Base-by-base conservation (phyloP, 2,113 vertebrate species). In the Cinclus cinclus region DNA sequence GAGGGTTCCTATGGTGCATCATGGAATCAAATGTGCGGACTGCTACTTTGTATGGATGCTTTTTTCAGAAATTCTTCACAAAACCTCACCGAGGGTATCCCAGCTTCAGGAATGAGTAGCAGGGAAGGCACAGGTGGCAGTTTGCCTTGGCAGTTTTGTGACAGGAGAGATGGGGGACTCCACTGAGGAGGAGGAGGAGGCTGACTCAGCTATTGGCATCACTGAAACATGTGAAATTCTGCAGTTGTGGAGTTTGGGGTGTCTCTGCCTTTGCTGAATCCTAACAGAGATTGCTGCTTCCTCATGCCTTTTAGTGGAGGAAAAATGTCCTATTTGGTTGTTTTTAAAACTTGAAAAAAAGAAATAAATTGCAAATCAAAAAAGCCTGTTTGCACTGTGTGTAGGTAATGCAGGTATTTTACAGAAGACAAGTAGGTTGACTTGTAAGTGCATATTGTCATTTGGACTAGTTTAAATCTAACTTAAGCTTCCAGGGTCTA, bases 11-110 rank as follows among this genome's bases (percentile, higher is more conserved):
- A 23, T 44, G 65, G 35, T 8, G 10, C 44, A 6, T 33, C 30
- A 7, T 7, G 47, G 63, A 82, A 70, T 46, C 0, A 0, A 28
- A 46, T 13, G 12, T 79, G 50, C 42, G 53, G 24, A 8, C 41
- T 78, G 56, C 27, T 37, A 10, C 78, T 65, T 55, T 21, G 19
- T 65, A 37, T 14, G 55, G 80, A 20, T 62, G 24, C 17, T 46
- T 22, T 87, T 84, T 55, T 39, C 53, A 69, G 39, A 42, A 25
- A 10, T 28, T 68, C 62, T 35, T 16, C 64, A 6, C 37, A 9
- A 20, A 73, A 37, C 8, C 52, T 69, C 41, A 1, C 17, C 3
- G 5, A 17, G 49, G 21, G 28, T 56, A 37, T 63, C 62, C 46
- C 64, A 74, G 31, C 33, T 33, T 41, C n/a, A 41, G 89, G 49